Base-by-base conservation (phyloP, 1,140 invertebrate species). In the Tribolium castaneum region DNA sequence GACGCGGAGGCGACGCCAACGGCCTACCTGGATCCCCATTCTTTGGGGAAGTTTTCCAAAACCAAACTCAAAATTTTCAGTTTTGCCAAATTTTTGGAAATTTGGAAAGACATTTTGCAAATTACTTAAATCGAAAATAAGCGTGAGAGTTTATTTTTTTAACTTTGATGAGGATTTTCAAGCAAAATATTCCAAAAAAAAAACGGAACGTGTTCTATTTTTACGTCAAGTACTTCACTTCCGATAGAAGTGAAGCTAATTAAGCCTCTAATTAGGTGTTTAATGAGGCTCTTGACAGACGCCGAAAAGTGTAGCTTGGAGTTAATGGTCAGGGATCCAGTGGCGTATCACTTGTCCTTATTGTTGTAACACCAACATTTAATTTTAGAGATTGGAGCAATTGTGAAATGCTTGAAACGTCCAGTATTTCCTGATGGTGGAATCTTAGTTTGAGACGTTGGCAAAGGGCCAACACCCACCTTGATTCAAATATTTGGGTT, bases 401-500 rank as follows among this genome's bases (percentile, higher is more conserved):
- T 34, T 66, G 4, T 35, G 30, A 66, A 66, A 66, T 39, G 59
- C 30, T 25, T 13, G 59, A 66, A 66, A 22, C 59, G 30, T 6
- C 19, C 54, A 59, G 30, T 39, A 76, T 76, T 79, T 79, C 75
- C 59, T 77, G 62, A 76, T 77, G 22, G 22, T 76, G 70, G 49
- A 76, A 74, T 70, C 45, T 76, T 71, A 45, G 12, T 73, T 39
- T 62, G 45, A 45, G 52, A 51, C n/a, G 35, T 76, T 79, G 78
- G 78, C 78, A 14, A 0, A 0, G 9, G 9, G 34, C 79, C 79
- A 80, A 78, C 79, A 71, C 79, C 79, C 79, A 80, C 79, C 70
- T 78, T 80, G 66, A 35, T 74, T 77, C 62, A 80, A 78, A 80
- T 80, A 80, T 80, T 78, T 80, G 75, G 79, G 79, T 75, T 80